Evolutionary conservation across 2,113 vertebrate genomes (phyloP), one percentile per base, ranked within the genome.

Genomic region (Gadus chalcogrammus): DNA sequence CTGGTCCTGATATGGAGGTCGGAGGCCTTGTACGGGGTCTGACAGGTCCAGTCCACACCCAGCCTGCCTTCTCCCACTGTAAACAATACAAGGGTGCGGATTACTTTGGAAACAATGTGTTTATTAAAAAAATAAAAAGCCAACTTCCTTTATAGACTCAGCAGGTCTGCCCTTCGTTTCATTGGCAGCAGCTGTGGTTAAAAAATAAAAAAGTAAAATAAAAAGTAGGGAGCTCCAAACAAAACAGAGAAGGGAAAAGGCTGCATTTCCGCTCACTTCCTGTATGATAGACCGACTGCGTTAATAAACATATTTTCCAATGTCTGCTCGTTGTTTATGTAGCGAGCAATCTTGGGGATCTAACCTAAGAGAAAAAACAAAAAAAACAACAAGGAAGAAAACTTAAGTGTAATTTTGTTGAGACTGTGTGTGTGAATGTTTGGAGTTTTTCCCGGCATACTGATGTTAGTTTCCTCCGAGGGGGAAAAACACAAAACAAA

Each of bases 81-180:
- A 92, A 93, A 93, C 92, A 93, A 91, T 90, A 86, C 2, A 2
- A 78, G 91, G 91, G 91, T 90, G 91, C 89, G 91, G 88, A 92
- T 93, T 93, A 89, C 81, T 91, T 92, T 91, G 82, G 88, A 92
- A 93, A 93, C 92, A 93, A 93, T 93, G 91, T 91, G 90, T 92
- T 93, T 92, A 91, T 93, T 92, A 48, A 13, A 48, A 48, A 48
- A 48, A 13, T 92, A 89, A 91, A 92, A 91, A 90, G 88, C 74
- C 70, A 74, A 82, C 90, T 91, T 93, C 91, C 91, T 89, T 89
- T 85, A 90, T 86, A 86, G 78, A 90, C 91, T 91, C 85, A 85
- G 88, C 88, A 85, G 85, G 83, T 87, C 84, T 89, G 82, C 90
- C 91, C 92, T 92, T 91, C 90, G 91, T 93, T 91, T 90, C 85